These are phyloP conservation scores for Polypedilum pembai DNA, from an alignment of 1,140 invertebrate species.

Conservation along the genomic window DNA sequence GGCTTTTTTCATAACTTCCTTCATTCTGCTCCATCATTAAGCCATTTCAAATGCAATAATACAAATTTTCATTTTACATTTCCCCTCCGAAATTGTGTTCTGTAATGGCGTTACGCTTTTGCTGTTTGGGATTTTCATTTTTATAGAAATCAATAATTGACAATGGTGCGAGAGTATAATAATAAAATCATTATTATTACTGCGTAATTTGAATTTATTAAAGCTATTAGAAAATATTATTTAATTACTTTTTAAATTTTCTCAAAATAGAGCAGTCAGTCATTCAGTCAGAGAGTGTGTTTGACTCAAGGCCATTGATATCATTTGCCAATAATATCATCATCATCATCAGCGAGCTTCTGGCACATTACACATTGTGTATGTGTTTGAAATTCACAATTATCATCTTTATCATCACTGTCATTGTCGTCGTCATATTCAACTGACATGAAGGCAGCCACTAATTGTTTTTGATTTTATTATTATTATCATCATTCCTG, in stretches of 20 bases:
- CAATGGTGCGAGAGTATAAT: no score
- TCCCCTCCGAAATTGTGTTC: background rate
- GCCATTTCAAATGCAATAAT: background rate
- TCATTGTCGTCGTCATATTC: background rate
- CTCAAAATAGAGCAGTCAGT: no score
- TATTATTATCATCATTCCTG: conserved; percentile 10
- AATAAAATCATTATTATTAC: no score
- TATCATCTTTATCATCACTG: background rate
- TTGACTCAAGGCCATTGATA: background rate
- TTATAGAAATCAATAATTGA: no score
- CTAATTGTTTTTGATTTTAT: conserved; percentile 19
- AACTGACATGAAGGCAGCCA: background rate
- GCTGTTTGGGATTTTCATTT: no score
- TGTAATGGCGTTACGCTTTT: no score
- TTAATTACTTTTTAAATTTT: no score
- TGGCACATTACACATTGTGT: background rate
- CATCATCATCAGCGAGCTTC: background rate
- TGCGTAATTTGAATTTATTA: no score
- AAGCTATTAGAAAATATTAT: no score
- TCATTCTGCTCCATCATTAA: background rate
- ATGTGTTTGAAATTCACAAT: background rate
- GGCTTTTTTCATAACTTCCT: background rate
- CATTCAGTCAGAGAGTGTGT: background rate
- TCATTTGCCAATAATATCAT: background rate
- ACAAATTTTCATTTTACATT: conserved; percentile 6